These are phyloP conservation scores for Microctenopoma stevenorrisi DNA, from an alignment of 2,797 vertebrate species.

Conservation along the genomic window DNA sequence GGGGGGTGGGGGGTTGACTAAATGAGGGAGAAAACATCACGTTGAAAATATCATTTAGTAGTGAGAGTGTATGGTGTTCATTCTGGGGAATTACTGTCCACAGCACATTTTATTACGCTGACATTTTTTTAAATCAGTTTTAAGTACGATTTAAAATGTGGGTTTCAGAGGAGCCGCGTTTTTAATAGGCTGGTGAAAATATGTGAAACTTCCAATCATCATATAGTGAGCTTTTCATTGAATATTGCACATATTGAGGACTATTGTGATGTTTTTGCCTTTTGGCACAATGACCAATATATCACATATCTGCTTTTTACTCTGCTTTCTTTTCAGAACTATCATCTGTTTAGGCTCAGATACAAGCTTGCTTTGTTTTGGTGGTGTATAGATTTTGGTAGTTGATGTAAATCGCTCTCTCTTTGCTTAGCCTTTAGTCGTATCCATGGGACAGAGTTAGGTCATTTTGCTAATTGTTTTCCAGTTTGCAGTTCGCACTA, in stretches of 20 bases:
- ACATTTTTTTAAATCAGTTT: not conserved
- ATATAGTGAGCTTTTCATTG: slow-evolving; percentile 42
- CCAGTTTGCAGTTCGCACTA: slow-evolving; percentile 29
- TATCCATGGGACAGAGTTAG: slow-evolving; percentile 42
- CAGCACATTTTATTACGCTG: slow-evolving; percentile 54
- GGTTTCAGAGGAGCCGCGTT: slow-evolving; percentile 28
- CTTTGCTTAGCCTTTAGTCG: slow-evolving; percentile 65
- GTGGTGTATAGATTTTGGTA: slow-evolving; percentile 70
- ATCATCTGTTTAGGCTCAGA: slow-evolving; percentile 45
- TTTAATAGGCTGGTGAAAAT: slow-evolving; percentile 35
- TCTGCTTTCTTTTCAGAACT: slow-evolving; percentile 48
- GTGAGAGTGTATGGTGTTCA: slow-evolving; percentile 70
- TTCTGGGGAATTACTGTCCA: slow-evolving; percentile 45
- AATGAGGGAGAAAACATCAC: not conserved
- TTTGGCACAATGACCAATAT: slow-evolving; percentile 54
- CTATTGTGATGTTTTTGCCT: slow-evolving; percentile 54
- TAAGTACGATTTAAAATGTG: slow-evolving; percentile 46
- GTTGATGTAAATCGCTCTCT: slow-evolving; percentile 67
- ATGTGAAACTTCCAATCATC: slow-evolving; percentile 34
- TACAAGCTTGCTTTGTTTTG: slow-evolving; percentile 73
- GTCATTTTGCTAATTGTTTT: slow-evolving; percentile 49
- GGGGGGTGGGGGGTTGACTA: not conserved
- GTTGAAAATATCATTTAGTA: slow-evolving; percentile 55
- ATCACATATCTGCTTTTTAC: slow-evolving; percentile 62
- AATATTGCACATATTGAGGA: slow-evolving; percentile 51